A percentile compares a stretch with the other conserved stretches of the same genome.
Evolutionary conservation across 2,888 invertebrate species (phyloP).

Genomic region (Uloborus plumipes): DNA sequence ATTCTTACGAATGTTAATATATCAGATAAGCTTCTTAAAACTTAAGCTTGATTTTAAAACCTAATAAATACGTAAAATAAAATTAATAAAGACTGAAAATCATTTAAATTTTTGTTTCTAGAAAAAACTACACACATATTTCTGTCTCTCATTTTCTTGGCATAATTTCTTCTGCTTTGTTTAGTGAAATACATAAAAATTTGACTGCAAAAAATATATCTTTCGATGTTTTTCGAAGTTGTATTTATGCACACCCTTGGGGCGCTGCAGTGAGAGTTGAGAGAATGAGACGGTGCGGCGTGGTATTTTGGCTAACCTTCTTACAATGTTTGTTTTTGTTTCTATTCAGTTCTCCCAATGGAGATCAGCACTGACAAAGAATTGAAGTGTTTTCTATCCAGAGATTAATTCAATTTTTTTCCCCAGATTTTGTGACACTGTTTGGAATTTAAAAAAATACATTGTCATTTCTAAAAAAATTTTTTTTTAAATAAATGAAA

Average conservation of each 20-base stretch:
- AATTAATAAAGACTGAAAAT: too few species aligned
- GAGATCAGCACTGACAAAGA: conserved; percentile 29
- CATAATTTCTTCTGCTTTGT: conserved; percentile 27
- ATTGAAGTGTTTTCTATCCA: conserved; percentile 30
- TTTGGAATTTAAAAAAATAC: too few species aligned
- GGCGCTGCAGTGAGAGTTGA: neutral
- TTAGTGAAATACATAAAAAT: conserved; percentile 9
- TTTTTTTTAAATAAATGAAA: too few species aligned
- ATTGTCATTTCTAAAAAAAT: too few species aligned
- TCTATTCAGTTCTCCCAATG: neutral
- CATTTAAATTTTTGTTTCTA: too few species aligned
- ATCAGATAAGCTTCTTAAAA: conserved; percentile 40
- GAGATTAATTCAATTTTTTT: conserved; percentile 25
- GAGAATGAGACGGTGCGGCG: conserved; percentile 1
- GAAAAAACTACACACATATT: neutral
- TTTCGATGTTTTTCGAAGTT: conserved; percentile 15
- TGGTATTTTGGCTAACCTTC: conserved; percentile 58
- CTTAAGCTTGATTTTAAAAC: neutral
- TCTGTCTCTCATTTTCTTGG: conserved; percentile 5
- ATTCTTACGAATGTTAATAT: neutral
- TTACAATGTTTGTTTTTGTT: conserved; percentile 21
- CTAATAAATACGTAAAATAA: too few species aligned
- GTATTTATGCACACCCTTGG: conserved; percentile 9
- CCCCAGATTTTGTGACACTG: neutral
- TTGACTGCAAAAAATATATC: conserved; percentile 23